phyloP scores from a whole-genome alignment of 2,113 vertebrate genomes.

The Psophia crepitans region DNA sequence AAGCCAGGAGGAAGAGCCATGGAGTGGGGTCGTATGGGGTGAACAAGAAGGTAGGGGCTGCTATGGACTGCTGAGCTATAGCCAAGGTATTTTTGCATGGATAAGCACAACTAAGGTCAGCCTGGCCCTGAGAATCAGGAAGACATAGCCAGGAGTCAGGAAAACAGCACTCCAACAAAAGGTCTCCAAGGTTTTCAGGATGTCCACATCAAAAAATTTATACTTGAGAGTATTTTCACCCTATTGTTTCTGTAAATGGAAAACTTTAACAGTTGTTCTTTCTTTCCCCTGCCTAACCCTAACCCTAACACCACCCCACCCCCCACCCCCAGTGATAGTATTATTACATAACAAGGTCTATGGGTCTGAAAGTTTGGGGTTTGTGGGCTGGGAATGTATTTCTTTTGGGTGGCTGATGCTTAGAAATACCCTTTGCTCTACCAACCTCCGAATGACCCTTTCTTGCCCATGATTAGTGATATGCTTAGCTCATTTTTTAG shows the following conservation, averaged over 20 bases:
- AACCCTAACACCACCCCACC: too few species aligned
- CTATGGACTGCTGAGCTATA: accelerated
- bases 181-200: not conserved
- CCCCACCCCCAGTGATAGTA: not conserved
- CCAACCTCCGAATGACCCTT: not conserved
- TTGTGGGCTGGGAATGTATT: not conserved
- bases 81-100: not conserved
- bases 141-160: not conserved
- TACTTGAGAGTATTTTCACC: not conserved
- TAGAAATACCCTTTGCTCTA: not conserved
- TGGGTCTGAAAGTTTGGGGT: not conserved
- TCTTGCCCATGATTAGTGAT: not conserved
- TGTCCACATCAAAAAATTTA: not conserved
- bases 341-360: not conserved
- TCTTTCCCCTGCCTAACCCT: not conserved
- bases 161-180: not conserved
- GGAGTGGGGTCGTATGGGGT: accelerated
- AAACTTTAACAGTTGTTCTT: not conserved
- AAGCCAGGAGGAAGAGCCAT: not conserved
- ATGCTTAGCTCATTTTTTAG: not conserved
- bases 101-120: not conserved
- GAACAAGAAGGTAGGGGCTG: not conserved
- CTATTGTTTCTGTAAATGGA: not conserved
- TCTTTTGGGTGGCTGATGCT: not conserved
- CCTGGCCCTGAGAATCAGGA: not conserved